Evolutionary conservation across 23 tunicate species (phyloP).

Genomic region (Oikopleura albicans): DNA sequence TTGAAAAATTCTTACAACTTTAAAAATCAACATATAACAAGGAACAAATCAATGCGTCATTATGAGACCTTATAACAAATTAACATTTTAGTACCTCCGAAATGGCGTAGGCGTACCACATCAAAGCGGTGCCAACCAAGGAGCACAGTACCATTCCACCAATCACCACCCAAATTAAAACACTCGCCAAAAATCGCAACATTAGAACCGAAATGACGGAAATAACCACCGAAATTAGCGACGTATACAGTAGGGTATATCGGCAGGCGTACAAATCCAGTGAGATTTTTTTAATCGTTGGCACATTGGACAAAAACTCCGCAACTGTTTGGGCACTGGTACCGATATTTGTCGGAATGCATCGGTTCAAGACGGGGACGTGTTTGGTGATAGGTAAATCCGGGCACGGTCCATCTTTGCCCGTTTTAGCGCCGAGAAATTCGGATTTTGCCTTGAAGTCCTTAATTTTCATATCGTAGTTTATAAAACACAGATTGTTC

Average conservation of each 20-base stretch:
- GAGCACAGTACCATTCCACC: neutral
- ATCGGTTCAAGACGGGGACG: neutral
- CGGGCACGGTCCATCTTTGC: neutral
- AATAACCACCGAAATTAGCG: neutral
- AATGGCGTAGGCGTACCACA: conserved; percentile 14
- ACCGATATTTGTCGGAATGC: neutral
- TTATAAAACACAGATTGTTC: neutral
- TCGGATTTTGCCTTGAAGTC: neutral
- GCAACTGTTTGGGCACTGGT: neutral
- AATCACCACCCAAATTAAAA: neutral
- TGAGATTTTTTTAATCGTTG: neutral
- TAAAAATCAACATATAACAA: too few relatives aligned
- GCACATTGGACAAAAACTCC: neutral
- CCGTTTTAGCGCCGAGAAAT: neutral
- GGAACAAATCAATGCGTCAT: too few relatives aligned
- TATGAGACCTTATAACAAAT: too few relatives aligned
- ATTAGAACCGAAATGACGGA: neutral
- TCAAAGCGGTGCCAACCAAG: neutral
- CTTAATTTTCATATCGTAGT: neutral
- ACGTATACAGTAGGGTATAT: conserved; percentile 1
- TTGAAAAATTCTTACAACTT: too few relatives aligned
- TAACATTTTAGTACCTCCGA: neutral
- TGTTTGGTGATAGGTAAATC: neutral
- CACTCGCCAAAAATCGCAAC: neutral
- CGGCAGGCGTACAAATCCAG: neutral